Percentiles rank a stretch among this genome's conserved stretches.
Evolutionary conservation across 2,797 vertebrate genomes (phyloP).

Genomic region (Hydrocynus forskahlii): DNA sequence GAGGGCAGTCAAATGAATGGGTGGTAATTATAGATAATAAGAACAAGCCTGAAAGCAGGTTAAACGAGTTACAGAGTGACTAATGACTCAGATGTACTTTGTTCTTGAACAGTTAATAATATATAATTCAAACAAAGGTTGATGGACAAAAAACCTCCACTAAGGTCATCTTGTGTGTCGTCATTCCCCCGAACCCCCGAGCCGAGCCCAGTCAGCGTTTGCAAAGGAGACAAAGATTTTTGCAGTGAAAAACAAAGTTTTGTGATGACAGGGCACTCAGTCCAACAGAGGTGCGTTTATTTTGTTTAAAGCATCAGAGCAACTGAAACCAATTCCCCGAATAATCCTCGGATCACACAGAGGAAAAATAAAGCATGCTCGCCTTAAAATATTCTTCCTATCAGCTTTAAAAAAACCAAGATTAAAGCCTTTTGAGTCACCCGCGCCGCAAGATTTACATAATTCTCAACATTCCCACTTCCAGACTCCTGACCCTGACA

Average conservation of each 20-base stretch:
- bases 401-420: constrained; percentile 34
- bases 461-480: constrained; percentile 33
- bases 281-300: constrained; percentile 2
- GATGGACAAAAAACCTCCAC: not conserved
- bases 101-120: constrained; percentile 18
- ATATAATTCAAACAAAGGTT: not conserved
- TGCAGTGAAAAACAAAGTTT: not conserved
- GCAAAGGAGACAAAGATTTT: not conserved
- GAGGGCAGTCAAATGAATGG: not conserved
- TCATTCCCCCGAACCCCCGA: not conserved
- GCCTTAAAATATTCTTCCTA: constrained; percentile 30
- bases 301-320: constrained; percentile 35
- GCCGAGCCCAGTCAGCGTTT: not conserved
- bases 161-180: not conserved
- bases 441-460: constrained; percentile 42
- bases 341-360: constrained; percentile 47
- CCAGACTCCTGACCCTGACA: constrained; percentile 19
- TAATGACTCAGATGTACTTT: constrained; percentile 1
- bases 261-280: not conserved
- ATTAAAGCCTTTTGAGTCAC: constrained; percentile 49
- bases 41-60: constrained; percentile 21
- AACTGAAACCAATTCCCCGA: constrained; percentile 31
- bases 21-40: constrained; percentile 28
- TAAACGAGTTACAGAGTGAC: not conserved
- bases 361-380: constrained; percentile 16